Percentiles rank a stretch among this genome's conserved stretches.
Evolutionary conservation across 2,113 vertebrate species (phyloP).

Genomic region (Thamnaconus septentrionalis): DNA sequence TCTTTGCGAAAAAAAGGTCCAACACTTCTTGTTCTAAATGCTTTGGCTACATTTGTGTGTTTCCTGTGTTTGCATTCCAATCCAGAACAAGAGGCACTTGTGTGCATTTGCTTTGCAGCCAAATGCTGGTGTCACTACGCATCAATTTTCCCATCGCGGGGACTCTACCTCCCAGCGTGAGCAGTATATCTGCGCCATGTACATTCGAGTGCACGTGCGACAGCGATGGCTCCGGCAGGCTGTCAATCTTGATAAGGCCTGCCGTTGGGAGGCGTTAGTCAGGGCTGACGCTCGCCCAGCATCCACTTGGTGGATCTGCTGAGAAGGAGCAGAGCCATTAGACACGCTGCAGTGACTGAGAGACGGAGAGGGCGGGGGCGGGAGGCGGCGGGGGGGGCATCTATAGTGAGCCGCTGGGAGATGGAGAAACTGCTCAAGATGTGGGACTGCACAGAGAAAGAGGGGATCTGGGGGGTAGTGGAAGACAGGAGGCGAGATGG

Average conservation of each 20-base stretch:
- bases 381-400: conserved; percentile 6
- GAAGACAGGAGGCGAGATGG: neutral
- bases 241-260: conserved; percentile 61
- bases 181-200: neutral
- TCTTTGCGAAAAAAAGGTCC: neutral
- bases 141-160: too few species aligned
- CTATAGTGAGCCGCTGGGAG: conserved; percentile 25
- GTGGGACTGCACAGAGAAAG: conserved; percentile 13
- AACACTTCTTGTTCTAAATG: too few species aligned
- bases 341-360: conserved; percentile 68
- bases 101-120: too few species aligned
- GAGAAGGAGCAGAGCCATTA: conserved; percentile 62
- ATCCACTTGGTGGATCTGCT: conserved; percentile 59
- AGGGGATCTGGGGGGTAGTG: neutral
- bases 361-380: conserved; percentile 10
- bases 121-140: too few species aligned
- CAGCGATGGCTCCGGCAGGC: conserved; percentile 29
- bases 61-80: too few species aligned
- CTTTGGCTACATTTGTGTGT: too few species aligned
- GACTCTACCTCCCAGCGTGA: neutral
- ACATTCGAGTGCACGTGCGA: conserved; percentile 13
- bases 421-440: conserved; percentile 14
- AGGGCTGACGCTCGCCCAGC: conserved; percentile 42
- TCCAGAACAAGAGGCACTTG: too few species aligned
- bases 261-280: conserved; percentile 29